phyloP scores from a whole-genome alignment of 2,113 vertebrate genomes.

The Zosterops japonicus region DNA sequence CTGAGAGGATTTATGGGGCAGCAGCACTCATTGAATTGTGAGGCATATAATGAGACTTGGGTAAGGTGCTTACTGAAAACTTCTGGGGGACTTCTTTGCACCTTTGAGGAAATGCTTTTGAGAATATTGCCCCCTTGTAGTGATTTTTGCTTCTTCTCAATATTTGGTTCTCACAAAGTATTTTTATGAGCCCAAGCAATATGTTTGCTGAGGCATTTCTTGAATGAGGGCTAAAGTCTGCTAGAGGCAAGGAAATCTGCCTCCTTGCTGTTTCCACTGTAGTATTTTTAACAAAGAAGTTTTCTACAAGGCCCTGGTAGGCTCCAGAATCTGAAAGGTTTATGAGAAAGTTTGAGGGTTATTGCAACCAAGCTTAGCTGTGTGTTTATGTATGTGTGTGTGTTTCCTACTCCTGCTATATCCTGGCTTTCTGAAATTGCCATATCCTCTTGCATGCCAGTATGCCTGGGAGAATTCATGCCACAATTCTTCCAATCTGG shows the following conservation, averaged over 20 bases:
- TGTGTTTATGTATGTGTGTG: neutral
- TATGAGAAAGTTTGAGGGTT: neutral
- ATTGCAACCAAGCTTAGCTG: neutral
- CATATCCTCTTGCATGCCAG: neutral
- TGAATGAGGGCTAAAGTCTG: neutral
- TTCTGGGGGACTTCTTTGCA: neutral
- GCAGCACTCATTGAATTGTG: neutral
- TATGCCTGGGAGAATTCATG: neutral
- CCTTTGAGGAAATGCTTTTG: neutral
- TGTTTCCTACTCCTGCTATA: neutral
- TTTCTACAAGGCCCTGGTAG: neutral
- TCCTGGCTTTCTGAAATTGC: neutral
- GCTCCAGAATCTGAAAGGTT: neutral
- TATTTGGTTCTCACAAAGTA: neutral
- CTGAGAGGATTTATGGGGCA: neutral
- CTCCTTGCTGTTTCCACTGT: neutral
- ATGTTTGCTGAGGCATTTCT: neutral
- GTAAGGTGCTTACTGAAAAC: neutral
- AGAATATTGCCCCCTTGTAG: neutral
- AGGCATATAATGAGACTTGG: neutral
- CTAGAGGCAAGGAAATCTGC: neutral
- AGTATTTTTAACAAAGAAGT: neutral
- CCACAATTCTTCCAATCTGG: neutral
- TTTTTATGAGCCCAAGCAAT: neutral
- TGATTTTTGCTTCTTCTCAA: neutral